These are phyloP conservation scores for Metacarcinus magister DNA, from an alignment of 2,888 invertebrate genomes.

Conservation along the genomic window DNA sequence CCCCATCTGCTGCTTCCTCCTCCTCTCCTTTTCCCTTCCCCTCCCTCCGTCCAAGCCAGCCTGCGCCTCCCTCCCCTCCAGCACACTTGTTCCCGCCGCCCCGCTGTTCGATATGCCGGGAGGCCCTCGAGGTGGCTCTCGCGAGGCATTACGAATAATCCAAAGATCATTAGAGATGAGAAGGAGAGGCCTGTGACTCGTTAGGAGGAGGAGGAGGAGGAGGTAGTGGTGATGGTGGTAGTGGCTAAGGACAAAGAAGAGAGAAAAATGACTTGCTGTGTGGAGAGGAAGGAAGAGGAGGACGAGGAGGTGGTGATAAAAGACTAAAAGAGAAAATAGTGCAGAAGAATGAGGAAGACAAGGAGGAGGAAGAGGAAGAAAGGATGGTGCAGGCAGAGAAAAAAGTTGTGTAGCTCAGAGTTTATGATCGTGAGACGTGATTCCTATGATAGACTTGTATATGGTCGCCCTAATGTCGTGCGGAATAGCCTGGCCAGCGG, in stretches of 20 bases:
- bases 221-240: no score
- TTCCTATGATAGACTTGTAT: background rate
- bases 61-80: background rate
- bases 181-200: background rate
- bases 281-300: background rate
- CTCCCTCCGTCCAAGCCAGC: background rate
- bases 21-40: background rate
- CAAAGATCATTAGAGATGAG: background rate
- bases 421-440: background rate
- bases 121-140: background rate
- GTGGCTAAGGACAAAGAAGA: background rate
- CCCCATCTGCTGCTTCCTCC: no score
- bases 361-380: background rate
- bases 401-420: background rate
- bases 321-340: background rate
- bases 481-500: background rate
- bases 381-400: background rate
- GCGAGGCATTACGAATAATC: background rate
- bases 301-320: background rate
- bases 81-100: no score
- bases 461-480: background rate
- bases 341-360: background rate
- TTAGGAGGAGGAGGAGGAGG: background rate
- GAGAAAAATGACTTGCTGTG: background rate
- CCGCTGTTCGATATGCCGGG: conserved; percentile 10